A percentile compares a stretch with the other conserved stretches of the same genome.
These are phyloP conservation scores for Pyralis farinalis DNA, from an alignment of 2,888 invertebrate genomes.

Conservation along the genomic window DNA sequence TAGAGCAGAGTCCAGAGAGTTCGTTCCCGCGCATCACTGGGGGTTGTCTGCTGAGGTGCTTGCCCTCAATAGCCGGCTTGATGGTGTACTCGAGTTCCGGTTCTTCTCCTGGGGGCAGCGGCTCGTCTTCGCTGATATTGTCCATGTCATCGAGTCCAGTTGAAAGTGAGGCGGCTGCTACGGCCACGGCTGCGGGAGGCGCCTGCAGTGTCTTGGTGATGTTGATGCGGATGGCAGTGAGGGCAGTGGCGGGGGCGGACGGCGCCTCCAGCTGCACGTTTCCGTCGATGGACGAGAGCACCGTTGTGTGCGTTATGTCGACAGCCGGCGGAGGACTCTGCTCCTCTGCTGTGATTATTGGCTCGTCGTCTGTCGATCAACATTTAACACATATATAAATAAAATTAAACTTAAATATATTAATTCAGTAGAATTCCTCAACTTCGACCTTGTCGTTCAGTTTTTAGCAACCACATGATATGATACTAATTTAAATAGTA, in stretches of 20 bases:
- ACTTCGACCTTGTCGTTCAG: too few relatives aligned
- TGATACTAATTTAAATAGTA: too few relatives aligned
- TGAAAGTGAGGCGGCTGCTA: slow-evolving; percentile 84
- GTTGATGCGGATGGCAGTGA: slow-evolving; percentile 89
- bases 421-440: too few relatives aligned
- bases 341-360: slow-evolving; percentile 74
- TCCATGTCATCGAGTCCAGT: slow-evolving; percentile 26
- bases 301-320: slow-evolving; percentile 78
- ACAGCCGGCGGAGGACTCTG: slow-evolving; percentile 38
- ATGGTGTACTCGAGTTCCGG: slow-evolving; percentile 73
- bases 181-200: slow-evolving; percentile 54
- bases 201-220: slow-evolving; percentile 85
- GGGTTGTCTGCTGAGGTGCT: slow-evolving; percentile 85
- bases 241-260: slow-evolving; percentile 51
- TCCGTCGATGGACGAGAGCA: slow-evolving; percentile 87
- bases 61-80: slow-evolving; percentile 84
- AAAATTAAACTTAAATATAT: too few relatives aligned
- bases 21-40: slow-evolving; percentile 88
- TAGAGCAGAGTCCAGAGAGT: slow-evolving; percentile 92
- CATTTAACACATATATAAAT: too few relatives aligned
- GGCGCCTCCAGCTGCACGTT: slow-evolving; percentile 85
- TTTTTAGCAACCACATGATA: too few relatives aligned
- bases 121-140: slow-evolving; percentile 70
- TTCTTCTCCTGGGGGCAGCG: slow-evolving; percentile 82
- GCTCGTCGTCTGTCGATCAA: slow-evolving; percentile 77